phyloP scores from a whole-genome alignment of 2,797 vertebrate genomes.

The Myripristis jacobus region DNA sequence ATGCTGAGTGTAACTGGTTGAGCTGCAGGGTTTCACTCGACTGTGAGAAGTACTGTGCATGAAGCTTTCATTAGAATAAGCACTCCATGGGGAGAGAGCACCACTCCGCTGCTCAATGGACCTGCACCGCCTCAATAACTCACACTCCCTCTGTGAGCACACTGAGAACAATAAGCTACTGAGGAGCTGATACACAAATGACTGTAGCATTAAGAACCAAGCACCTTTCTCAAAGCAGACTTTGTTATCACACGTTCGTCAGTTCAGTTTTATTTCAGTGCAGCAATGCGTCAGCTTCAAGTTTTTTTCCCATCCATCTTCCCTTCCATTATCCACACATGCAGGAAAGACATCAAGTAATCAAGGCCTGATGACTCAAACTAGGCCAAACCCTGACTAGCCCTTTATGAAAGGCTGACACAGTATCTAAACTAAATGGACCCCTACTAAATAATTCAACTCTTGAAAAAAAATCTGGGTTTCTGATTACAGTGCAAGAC shows the following conservation, averaged over 20 bases:
- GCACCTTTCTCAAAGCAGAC: conserved; percentile 37
- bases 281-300: conserved; percentile 42
- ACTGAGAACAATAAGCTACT: conserved; percentile 26
- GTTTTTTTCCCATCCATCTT: conserved; percentile 35
- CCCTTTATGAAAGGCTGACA: conserved; percentile 72
- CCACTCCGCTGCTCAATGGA: conserved; percentile 47
- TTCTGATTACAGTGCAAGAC: background rate
- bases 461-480: conserved; percentile 25
- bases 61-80: conserved; percentile 45
- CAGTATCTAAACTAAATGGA: conserved; percentile 76
- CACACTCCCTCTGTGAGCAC: conserved; percentile 36
- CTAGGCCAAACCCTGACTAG: conserved; percentile 44
- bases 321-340: conserved; percentile 63
- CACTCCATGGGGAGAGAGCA: conserved; percentile 26
- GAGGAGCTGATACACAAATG: conserved; percentile 28
- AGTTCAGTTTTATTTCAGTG: conserved; percentile 42
- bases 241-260: conserved; percentile 38
- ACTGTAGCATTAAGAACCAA: conserved; percentile 45
- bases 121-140: conserved; percentile 38
- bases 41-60: background rate
- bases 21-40: conserved; percentile 13
- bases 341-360: conserved; percentile 61
- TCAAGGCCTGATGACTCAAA: conserved; percentile 66
- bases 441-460: conserved; percentile 75
- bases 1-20: conserved; percentile 11